Conservation (phyloP, 2,797 vertebrate genomes). For the Microchirus variegatus region DNA sequence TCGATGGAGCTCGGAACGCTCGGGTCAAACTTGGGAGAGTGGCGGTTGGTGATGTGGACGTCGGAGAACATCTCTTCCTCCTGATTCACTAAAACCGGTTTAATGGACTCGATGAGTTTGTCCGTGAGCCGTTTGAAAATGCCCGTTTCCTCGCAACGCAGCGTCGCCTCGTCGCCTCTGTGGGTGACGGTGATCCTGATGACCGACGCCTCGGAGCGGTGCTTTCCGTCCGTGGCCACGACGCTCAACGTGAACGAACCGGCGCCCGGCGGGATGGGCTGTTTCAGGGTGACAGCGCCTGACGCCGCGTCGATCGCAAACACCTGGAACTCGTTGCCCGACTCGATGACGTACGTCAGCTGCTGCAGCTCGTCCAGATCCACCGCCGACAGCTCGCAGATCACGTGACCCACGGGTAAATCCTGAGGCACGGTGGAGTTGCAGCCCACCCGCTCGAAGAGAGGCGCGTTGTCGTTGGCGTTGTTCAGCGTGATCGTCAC, state of each 20-base stretch:
- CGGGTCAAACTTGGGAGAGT: conserved; percentile 88
- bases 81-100: conserved; percentile 77
- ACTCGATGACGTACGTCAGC: conserved; percentile 86
- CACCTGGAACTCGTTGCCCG: conserved; percentile 89
- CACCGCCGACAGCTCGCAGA: conserved; percentile 88
- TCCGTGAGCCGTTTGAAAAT: conserved; percentile 87
- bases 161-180: conserved; percentile 72
- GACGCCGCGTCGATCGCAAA: conserved; percentile 88
- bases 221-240: conserved; percentile 89
- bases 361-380: conserved; percentile 94
- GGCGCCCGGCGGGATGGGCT: conserved; percentile 76
- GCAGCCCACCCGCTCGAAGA: conserved; percentile 92
- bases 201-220: conserved; percentile 84
- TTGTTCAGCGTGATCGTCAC: conserved; percentile 92
- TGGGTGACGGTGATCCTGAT: conserved; percentile 87
- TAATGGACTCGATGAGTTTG: conserved; percentile 90
- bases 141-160: conserved; percentile 89
- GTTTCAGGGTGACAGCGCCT: conserved; percentile 84
- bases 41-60: conserved; percentile 87
- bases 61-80: conserved; percentile 88
- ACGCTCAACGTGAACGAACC: conserved; percentile 85
- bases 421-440: conserved; percentile 86
- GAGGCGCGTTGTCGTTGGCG: conserved; percentile 91
- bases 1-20: conserved; percentile 88
- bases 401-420: conserved; percentile 77